These are phyloP conservation scores for Pampusana beccarii DNA, from an alignment of 2,113 vertebrate genomes.

Conservation along the genomic window DNA sequence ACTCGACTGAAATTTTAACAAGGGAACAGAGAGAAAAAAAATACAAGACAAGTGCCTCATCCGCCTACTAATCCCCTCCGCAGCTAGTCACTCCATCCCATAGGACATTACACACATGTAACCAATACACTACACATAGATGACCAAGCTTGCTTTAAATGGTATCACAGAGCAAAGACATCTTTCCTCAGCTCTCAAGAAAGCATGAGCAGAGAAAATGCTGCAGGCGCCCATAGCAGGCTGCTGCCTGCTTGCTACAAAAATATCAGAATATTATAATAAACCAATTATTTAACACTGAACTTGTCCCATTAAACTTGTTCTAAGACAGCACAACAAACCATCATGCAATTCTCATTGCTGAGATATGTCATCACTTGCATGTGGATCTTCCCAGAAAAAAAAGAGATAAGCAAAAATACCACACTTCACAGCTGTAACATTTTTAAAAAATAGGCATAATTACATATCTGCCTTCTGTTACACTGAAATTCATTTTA, in stretches of 20 bases:
- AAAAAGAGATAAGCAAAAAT: not conserved
- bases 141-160: not conserved
- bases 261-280: not conserved
- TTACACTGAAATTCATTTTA: not conserved
- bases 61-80: not conserved
- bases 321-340: not conserved
- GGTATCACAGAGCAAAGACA: not conserved
- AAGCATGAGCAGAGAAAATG: not conserved
- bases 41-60: not conserved
- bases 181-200: not conserved
- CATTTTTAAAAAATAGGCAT: not conserved
- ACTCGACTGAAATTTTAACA: not conserved
- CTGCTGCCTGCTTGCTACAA: not conserved
- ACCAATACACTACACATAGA: not conserved
- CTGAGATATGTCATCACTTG: not conserved
- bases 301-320: not conserved
- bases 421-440: not conserved
- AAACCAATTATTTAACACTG: not conserved
- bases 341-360: not conserved
- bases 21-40: not conserved
- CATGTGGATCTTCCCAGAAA: not conserved
- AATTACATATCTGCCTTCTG: not conserved
- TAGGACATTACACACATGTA: not conserved
- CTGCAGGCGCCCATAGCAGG: not conserved
- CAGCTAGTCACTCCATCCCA: not conserved